These are phyloP conservation scores for Pyrochroa serraticornis DNA, from an alignment of 2,888 invertebrate genomes.

Conservation along the genomic window DNA sequence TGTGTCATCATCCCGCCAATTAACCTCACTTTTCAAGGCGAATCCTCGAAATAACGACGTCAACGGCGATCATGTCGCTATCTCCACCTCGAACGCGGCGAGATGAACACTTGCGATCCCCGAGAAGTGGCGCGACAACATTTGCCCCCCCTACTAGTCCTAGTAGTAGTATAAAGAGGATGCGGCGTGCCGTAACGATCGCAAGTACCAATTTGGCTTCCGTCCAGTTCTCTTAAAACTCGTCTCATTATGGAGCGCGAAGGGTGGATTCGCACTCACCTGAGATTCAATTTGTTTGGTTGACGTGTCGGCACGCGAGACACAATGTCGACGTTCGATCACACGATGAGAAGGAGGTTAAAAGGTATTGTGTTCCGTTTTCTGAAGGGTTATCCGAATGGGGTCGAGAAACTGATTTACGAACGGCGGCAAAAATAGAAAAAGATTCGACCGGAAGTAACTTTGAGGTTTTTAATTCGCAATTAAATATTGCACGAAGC, in stretches of 20 bases:
- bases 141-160: not conserved
- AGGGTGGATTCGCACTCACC: slow-evolving; percentile 34
- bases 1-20: no score
- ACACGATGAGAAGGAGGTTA: slow-evolving; percentile 24
- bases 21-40: no score
- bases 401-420: slow-evolving; percentile 25
- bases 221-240: slow-evolving; percentile 35
- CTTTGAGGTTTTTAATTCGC: no score
- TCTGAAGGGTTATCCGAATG: slow-evolving; percentile 17
- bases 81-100: slow-evolving; percentile 23
- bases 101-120: no score
- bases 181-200: slow-evolving; percentile 33
- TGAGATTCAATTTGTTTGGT: slow-evolving; percentile 37
- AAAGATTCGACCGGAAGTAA: no score
- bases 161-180: slow-evolving; percentile 13
- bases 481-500: no score
- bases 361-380: slow-evolving; percentile 27
- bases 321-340: slow-evolving; percentile 19
- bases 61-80: slow-evolving; percentile 30
- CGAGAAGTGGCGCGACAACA: not conserved
- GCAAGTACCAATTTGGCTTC: slow-evolving; percentile 36
- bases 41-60: slow-evolving; percentile 26
- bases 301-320: slow-evolving; percentile 32
- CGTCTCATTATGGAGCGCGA: slow-evolving; percentile 35
- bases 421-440: not conserved